Evolutionary conservation across 2,113 vertebrate species (phyloP).

Genomic region (Indicator indicator): DNA sequence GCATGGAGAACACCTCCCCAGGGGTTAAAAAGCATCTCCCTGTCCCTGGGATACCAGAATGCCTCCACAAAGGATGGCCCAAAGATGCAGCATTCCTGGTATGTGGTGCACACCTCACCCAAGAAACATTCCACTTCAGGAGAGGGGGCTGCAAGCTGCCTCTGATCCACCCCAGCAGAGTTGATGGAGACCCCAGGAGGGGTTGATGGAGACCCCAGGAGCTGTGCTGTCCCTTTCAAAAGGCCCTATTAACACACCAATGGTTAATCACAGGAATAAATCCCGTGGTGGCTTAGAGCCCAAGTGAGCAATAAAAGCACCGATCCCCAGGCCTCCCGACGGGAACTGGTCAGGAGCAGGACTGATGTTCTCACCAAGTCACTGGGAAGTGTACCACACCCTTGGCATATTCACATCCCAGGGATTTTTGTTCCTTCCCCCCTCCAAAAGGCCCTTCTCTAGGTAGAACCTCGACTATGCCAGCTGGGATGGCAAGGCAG

Average conservation of each 20-base stretch:
- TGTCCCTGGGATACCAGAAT: not conserved
- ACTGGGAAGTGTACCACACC: fast-evolving
- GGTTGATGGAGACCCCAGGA: not conserved
- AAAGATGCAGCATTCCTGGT: fast-evolving
- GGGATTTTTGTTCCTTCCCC: not conserved
- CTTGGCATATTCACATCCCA: not conserved
- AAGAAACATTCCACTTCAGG: not conserved
- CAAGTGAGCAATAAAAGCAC: not conserved
- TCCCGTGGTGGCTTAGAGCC: not conserved
- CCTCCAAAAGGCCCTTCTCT: not conserved
- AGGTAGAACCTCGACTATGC: fast-evolving
- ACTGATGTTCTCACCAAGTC: not conserved
- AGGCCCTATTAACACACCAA: not conserved
- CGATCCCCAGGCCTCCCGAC: not conserved
- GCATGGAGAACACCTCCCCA: not conserved
- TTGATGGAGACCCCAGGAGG: not conserved
- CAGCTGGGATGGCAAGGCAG: not conserved
- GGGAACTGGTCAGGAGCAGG: not conserved
- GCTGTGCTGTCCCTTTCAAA: constrained; percentile 17
- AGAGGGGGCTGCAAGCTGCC: fast-evolving
- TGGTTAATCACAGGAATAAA: constrained; percentile 6
- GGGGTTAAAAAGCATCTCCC: not conserved
- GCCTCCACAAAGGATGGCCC: not conserved
- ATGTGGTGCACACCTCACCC: not conserved
- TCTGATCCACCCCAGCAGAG: not conserved